Conservation (phyloP, 2,888 invertebrate species). For the Noctua janthina region DNA sequence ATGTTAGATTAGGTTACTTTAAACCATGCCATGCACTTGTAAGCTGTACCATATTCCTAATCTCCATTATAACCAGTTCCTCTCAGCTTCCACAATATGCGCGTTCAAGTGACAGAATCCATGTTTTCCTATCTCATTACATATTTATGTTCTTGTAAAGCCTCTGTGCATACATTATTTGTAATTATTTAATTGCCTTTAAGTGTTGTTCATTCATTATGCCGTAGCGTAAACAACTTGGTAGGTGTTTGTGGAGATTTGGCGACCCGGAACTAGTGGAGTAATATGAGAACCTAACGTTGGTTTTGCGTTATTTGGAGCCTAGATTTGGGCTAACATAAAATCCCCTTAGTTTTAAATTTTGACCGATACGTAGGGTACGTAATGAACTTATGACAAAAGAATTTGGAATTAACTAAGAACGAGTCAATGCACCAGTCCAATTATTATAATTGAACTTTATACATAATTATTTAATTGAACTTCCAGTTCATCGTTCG, state of each 20-base stretch:
- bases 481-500: not conserved
- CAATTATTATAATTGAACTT: not conserved
- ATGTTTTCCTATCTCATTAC: conserved; percentile 64
- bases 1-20: not conserved
- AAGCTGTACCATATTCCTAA: conserved; percentile 19
- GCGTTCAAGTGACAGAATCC: conserved; percentile 52
- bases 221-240: conserved; percentile 53
- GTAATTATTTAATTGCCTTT: conserved; percentile 62
- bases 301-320: not conserved
- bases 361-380: not conserved
- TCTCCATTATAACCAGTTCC: conserved; percentile 44
- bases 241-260: conserved; percentile 22
- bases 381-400: not conserved
- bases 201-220: conserved; percentile 61
- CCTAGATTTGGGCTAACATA: no score
- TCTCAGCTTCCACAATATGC: conserved; percentile 40
- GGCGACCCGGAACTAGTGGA: conserved; percentile 34
- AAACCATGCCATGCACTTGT: conserved; percentile 1
- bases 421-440: not conserved
- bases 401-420: not conserved
- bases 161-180: conserved; percentile 58
- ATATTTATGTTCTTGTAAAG: conserved; percentile 59
- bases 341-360: no score
- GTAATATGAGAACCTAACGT: not conserved
- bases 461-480: no score